Percentiles rank a stretch among this genome's conserved stretches.
Evolutionary conservation across 2,888 invertebrate genomes (phyloP).

Genomic region (Cantharis rustica): DNA sequence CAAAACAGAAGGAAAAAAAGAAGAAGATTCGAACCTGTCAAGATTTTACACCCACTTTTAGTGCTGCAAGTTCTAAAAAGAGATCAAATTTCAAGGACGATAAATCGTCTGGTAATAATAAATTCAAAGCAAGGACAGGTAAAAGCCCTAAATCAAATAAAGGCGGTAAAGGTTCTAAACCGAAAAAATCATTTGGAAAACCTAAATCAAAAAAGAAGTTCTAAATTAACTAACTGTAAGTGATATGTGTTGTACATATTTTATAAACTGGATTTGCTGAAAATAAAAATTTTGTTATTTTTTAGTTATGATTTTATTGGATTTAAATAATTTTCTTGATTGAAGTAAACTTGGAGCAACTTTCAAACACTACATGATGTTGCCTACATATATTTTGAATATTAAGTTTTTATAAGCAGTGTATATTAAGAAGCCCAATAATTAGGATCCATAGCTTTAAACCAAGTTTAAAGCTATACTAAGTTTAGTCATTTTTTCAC

Average conservation of each 20-base stretch:
- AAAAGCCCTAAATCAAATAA: constrained; percentile 45
- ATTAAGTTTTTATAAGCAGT: no score
- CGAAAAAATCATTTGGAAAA: background rate
- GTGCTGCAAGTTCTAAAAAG: background rate
- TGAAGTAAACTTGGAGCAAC: no score
- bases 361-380: no score
- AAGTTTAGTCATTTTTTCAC: no score
- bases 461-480: no score
- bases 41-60: constrained; percentile 29
- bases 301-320: background rate
- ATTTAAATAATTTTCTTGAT: background rate
- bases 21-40: constrained; percentile 70
- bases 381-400: no score
- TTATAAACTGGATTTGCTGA: background rate
- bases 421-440: no score
- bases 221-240: background rate
- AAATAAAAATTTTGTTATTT: background rate
- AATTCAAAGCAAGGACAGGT: background rate
- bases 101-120: background rate
- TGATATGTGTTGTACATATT: background rate
- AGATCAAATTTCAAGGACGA: background rate
- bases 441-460: no score
- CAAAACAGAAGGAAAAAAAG: constrained; percentile 76
- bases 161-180: constrained; percentile 5
- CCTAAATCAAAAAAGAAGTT: background rate